A percentile compares a stretch with the other conserved stretches of the same genome.
phyloP scores from a whole-genome alignment of 2,797 vertebrate genomes.

The Petrocephalus sullivani region DNA sequence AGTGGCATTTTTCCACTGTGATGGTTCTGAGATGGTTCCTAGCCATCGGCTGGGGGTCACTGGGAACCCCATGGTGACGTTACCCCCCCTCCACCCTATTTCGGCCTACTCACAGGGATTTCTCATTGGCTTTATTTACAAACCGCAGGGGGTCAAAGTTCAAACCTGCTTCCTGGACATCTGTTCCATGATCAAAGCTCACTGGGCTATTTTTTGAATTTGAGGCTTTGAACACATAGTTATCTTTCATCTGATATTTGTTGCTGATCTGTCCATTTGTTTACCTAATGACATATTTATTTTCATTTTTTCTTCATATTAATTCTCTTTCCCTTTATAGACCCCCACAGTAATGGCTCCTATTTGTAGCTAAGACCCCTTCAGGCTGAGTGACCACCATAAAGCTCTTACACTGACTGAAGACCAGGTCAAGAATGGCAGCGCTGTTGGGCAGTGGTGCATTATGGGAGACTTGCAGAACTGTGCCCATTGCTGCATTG shows the following conservation, averaged over 20 bases:
- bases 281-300: conserved; percentile 53
- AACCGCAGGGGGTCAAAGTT: conserved; percentile 46
- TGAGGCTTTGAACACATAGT: conserved; percentile 44
- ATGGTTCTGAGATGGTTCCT: background rate
- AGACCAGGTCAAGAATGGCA: background rate
- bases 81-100: background rate
- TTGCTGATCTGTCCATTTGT: conserved; percentile 45
- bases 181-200: conserved; percentile 61
- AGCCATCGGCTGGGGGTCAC: background rate
- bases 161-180: conserved; percentile 62
- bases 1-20: background rate
- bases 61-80: background rate
- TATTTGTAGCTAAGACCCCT: background rate
- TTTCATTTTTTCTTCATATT: conserved; percentile 41
- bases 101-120: conserved; percentile 33
- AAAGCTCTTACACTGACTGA: background rate
- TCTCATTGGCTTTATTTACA: conserved; percentile 41
- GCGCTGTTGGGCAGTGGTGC: background rate
- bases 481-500: background rate
- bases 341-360: background rate
- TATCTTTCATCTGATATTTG: conserved; percentile 36
- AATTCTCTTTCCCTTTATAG: conserved; percentile 52
- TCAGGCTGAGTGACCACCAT: background rate
- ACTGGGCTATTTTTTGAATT: conserved; percentile 57
- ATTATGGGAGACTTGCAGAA: background rate